A percentile compares a stretch with the other conserved stretches of the same genome.
Evolutionary conservation across 2,797 vertebrate species (phyloP).

Genomic region (Callimico goeldii): DNA sequence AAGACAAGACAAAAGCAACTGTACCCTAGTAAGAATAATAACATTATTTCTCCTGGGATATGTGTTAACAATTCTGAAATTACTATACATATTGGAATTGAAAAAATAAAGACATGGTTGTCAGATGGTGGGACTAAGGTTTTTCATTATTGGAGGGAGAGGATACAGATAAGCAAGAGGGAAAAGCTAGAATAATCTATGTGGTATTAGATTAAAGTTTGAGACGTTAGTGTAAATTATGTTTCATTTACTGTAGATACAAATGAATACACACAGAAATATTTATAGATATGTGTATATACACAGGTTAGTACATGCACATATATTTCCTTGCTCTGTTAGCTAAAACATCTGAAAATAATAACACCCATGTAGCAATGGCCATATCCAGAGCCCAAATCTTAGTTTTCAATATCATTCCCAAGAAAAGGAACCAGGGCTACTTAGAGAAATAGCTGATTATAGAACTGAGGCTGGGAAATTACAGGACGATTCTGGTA

Average conservation of each 20-base stretch:
- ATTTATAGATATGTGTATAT: background rate
- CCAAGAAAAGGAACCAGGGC: background rate
- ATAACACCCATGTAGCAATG: background rate
- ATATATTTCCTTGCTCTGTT: background rate
- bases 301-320: background rate
- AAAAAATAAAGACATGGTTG: background rate
- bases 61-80: background rate
- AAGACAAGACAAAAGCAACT: background rate
- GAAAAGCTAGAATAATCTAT: background rate
- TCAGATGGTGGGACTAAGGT: background rate
- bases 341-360: constrained; percentile 1
- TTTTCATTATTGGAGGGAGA: background rate
- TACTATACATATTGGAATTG: background rate
- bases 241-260: background rate
- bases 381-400: background rate
- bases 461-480: background rate
- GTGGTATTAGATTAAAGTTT: background rate
- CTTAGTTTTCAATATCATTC: background rate
- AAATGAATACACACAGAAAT: background rate
- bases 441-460: background rate
- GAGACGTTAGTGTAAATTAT: background rate
- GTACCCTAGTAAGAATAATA: background rate
- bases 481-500: background rate
- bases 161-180: background rate
- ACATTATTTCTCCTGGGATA: background rate